These are phyloP conservation scores for Podotricha telesiphe DNA, from an alignment of 2,888 invertebrate species.

Conservation along the genomic window DNA sequence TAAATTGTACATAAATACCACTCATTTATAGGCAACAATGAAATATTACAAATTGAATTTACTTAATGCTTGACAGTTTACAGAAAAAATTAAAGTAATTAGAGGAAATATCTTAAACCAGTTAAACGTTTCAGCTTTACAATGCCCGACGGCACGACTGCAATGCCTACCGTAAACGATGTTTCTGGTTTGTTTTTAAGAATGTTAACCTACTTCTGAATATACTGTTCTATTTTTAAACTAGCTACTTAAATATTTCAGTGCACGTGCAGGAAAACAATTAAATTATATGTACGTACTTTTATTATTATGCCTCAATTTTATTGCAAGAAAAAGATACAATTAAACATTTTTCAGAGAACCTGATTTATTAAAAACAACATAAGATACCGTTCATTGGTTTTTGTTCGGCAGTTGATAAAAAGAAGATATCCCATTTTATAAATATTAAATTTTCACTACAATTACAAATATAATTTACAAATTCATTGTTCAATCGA, in stretches of 20 bases:
- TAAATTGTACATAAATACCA: no score
- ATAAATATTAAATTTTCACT: conserved; percentile 19
- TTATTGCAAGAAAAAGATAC: conserved; percentile 6
- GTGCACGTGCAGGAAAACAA: background rate
- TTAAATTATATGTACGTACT: background rate
- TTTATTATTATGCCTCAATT: conserved; percentile 7
- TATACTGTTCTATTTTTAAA: background rate
- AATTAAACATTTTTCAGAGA: conserved; percentile 19
- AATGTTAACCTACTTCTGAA: conserved; percentile 27
- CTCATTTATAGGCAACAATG: background rate
- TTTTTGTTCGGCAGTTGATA: background rate
- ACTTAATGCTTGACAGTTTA: background rate
- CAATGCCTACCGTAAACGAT: conserved; percentile 53
- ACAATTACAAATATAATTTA: conserved; percentile 22
- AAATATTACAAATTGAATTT: background rate
- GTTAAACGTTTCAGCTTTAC: conserved; percentile 63
- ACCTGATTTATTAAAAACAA: conserved; percentile 5
- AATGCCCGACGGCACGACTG: conserved; percentile 52
- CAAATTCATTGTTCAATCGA: conserved; percentile 30
- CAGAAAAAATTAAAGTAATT: conserved; percentile 55
- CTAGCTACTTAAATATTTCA: background rate
- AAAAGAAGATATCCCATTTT: conserved; percentile 25
- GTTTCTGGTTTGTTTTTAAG: conserved; percentile 66
- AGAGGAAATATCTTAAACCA: conserved; percentile 74
- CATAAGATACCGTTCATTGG: conserved; percentile 8